Conservation (phyloP, 2,113 vertebrate species). For the Amphiprion ocellaris region DNA sequence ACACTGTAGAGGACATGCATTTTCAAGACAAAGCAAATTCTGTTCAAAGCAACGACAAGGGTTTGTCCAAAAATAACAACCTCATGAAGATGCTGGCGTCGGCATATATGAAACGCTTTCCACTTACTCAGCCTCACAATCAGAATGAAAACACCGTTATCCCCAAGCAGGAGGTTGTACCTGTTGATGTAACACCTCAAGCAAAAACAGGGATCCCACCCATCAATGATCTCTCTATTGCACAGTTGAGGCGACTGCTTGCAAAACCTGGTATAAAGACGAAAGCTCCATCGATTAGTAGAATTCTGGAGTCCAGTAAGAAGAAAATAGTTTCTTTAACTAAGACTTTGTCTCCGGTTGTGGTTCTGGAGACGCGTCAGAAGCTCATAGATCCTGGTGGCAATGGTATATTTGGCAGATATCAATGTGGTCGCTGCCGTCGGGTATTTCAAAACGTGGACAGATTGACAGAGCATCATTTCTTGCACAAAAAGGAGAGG, state of each 20-base stretch:
- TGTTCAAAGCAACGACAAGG: slow-evolving; percentile 12
- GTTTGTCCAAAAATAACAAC: slow-evolving; percentile 55
- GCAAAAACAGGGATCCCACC: slow-evolving; percentile 14
- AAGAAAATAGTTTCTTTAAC: slow-evolving; percentile 78
- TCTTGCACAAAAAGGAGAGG: slow-evolving; percentile 84
- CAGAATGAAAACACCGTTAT: slow-evolving; percentile 27
- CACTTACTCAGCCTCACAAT: slow-evolving; percentile 26
- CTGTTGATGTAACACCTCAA: slow-evolving; percentile 65
- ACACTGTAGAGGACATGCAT: slow-evolving; percentile 35
- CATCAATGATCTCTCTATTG: slow-evolving; percentile 58
- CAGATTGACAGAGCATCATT: slow-evolving; percentile 83
- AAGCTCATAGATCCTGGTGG: slow-evolving; percentile 73
- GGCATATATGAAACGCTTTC: slow-evolving; percentile 75
- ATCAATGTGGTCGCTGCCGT: slow-evolving; percentile 84
- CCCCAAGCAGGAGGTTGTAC: slow-evolving; percentile 74
- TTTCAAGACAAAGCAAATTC: slow-evolving; percentile 30
- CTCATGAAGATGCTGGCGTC: slow-evolving; percentile 83
- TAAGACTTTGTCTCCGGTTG: slow-evolving; percentile 84
- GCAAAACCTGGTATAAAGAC: slow-evolving; percentile 66
- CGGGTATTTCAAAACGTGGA: slow-evolving; percentile 80
- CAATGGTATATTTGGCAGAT: slow-evolving; percentile 69
- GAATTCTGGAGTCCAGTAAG: slow-evolving; percentile 71
- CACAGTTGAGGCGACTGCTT: slow-evolving; percentile 72
- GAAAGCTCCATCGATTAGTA: slow-evolving; percentile 71
- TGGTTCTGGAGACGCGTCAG: slow-evolving; percentile 85